Conservation (phyloP, 2,888 invertebrate genomes). For the Anoplius nigerrimus region DNA sequence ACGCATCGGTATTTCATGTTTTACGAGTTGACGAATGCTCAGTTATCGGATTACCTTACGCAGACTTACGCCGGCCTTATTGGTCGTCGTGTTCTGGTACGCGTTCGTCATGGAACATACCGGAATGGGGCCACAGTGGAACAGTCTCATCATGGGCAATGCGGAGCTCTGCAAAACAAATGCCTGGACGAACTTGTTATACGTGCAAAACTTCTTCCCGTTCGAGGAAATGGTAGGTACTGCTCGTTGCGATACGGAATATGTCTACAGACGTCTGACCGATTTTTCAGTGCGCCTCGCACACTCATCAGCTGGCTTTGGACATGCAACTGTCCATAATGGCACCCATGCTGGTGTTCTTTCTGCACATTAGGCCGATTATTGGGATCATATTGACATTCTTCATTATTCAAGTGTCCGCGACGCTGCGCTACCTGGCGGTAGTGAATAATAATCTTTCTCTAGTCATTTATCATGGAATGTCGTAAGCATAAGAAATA, state of each 20-base stretch:
- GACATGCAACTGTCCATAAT: constrained; percentile 84
- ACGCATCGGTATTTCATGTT: too few species aligned
- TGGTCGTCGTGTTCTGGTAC: constrained; percentile 81
- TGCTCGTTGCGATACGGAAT: not conserved
- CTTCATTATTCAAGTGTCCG: constrained; percentile 78
- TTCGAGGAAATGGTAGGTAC: constrained; percentile 82
- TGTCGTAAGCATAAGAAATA: constrained; percentile 77
- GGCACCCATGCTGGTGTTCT: constrained; percentile 81
- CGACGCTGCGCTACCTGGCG: constrained; percentile 80
- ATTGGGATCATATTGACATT: constrained; percentile 78
- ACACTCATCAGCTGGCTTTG: constrained; percentile 84
- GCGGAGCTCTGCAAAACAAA: constrained; percentile 81
- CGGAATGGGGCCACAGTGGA: constrained; percentile 83
- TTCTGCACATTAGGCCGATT: constrained; percentile 78
- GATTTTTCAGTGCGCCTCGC: constrained; percentile 82
- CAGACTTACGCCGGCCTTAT: constrained; percentile 81
- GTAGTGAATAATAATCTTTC: constrained; percentile 80
- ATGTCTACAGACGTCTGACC: not conserved
- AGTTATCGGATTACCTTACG: constrained; percentile 34
- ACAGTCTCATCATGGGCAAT: constrained; percentile 79
- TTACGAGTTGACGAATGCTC: not conserved
- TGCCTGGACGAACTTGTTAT: constrained; percentile 83
- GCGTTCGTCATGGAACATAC: constrained; percentile 82
- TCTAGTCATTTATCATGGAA: constrained; percentile 82
- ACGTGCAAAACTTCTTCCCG: constrained; percentile 82